These are phyloP conservation scores for Mobula hypostoma DNA, from an alignment of 2,113 vertebrate genomes.

Conservation along the genomic window DNA sequence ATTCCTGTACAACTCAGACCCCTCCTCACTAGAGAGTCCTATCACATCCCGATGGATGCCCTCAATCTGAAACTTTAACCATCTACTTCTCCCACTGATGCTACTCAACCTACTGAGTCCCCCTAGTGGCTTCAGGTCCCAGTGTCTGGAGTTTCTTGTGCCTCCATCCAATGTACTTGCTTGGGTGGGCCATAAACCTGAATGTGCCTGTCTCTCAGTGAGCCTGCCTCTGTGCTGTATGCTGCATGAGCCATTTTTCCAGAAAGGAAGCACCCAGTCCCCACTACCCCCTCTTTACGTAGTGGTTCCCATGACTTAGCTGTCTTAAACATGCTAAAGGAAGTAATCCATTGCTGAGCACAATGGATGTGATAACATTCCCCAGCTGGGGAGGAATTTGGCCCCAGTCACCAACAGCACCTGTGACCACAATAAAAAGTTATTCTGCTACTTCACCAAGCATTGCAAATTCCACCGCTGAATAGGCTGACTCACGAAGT, in stretches of 20 bases:
- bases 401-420: background rate
- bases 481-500: background rate
- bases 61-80: too few relatives aligned
- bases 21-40: background rate
- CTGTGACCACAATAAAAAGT: background rate
- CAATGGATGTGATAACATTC: background rate
- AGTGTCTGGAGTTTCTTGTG: too few relatives aligned
- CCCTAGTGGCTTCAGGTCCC: too few relatives aligned
- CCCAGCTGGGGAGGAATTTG: background rate
- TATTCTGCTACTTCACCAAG: background rate
- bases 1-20: background rate
- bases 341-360: background rate
- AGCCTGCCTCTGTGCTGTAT: background rate
- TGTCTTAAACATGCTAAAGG: too few relatives aligned
- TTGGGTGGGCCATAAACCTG: too few relatives aligned
- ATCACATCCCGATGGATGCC: background rate
- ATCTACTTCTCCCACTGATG: too few relatives aligned
- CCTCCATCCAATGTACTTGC: too few relatives aligned
- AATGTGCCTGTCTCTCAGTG: too few relatives aligned
- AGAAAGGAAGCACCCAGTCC: background rate
- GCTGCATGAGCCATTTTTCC: background rate
- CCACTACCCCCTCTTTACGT: background rate
- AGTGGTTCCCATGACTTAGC: background rate
- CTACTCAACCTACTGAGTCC: too few relatives aligned
- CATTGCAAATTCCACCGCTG: background rate